Conservation (phyloP, 1,140 invertebrate genomes). For the Eciton burchellii region DNA sequence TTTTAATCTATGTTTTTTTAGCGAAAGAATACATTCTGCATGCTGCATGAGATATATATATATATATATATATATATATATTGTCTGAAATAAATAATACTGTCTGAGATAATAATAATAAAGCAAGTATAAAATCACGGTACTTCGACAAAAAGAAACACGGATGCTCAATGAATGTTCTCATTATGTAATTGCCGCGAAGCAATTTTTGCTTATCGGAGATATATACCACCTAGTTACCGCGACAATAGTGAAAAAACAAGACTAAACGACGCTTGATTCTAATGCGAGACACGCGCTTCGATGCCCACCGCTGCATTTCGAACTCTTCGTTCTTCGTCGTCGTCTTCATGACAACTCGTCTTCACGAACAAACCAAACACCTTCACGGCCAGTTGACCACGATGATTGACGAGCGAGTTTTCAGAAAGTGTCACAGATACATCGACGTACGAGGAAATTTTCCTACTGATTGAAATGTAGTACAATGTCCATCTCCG, state of each 20-base stretch:
- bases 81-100: no score
- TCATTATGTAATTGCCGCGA: not conserved
- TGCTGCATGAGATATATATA: no score
- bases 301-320: slow-evolving; percentile 54
- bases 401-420: slow-evolving; percentile 35
- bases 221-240: not conserved
- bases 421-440: slow-evolving; percentile 39
- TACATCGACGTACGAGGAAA: slow-evolving; percentile 10
- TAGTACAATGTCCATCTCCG: not conserved
- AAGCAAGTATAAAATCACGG: no score
- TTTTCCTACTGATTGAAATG: slow-evolving; percentile 9
- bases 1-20: no score
- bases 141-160: not conserved
- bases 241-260: slow-evolving; percentile 21
- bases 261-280: slow-evolving; percentile 47
- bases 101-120: no score
- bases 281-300: slow-evolving; percentile 40
- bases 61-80: no score
- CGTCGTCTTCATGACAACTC: slow-evolving; percentile 12
- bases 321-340: slow-evolving; percentile 18
- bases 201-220: not conserved
- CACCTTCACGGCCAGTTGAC: slow-evolving; percentile 50
- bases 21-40: no score
- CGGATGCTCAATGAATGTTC: not conserved
- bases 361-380: slow-evolving; percentile 22